A percentile compares a stretch with the other conserved stretches of the same genome.
These are phyloP conservation scores for Cyanoderma ruficeps DNA, from an alignment of 2,113 vertebrate species.

Conservation along the genomic window DNA sequence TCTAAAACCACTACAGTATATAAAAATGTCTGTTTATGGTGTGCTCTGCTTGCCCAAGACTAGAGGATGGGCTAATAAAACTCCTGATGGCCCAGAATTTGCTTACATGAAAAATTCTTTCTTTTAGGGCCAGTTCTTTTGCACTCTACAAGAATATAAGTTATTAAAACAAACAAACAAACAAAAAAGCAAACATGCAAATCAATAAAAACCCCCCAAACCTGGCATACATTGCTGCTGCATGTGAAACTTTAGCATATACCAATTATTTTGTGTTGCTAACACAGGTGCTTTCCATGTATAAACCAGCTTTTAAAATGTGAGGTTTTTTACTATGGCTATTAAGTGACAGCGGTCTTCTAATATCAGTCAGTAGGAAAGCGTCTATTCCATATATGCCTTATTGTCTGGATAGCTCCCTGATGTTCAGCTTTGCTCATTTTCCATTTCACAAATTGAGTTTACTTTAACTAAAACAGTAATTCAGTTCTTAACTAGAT, in stretches of 20 bases:
- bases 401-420: not conserved
- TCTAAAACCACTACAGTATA: not conserved
- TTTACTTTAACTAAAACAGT: slow-evolving; percentile 18
- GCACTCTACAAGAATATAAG: not conserved
- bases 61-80: not conserved
- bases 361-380: not conserved
- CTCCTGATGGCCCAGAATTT: not conserved
- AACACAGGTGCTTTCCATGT: not conserved
- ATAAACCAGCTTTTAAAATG: not conserved
- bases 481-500: slow-evolving; percentile 47
- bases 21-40: not conserved
- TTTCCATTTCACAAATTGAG: slow-evolving; percentile 1
- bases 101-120: not conserved
- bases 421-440: not conserved
- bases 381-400: accelerated
- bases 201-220: not conserved
- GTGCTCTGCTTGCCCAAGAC: not conserved
- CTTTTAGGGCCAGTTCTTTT: not conserved
- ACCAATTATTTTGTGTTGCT: not conserved
- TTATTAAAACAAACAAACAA: not conserved
- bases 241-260: not conserved
- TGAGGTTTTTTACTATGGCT: not conserved
- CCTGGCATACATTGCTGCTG: not conserved
- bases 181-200: not conserved
- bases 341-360: not conserved